phyloP scores from a whole-genome alignment of 2,113 vertebrate species.

The Casuarius casuarius region DNA sequence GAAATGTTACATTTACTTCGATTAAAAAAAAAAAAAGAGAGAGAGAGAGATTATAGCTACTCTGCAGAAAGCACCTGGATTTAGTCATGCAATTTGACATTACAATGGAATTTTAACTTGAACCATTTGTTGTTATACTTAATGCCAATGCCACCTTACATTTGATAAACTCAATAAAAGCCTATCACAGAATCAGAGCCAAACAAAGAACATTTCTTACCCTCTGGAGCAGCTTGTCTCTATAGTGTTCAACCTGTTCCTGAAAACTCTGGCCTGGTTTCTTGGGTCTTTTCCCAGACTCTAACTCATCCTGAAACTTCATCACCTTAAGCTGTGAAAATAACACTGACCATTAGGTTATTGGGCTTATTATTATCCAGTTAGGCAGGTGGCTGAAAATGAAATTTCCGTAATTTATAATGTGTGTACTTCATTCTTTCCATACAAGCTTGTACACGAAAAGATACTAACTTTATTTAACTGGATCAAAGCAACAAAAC shows the following conservation, averaged over 20 bases:
- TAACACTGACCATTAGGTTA: constrained; percentile 65
- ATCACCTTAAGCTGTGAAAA: constrained; percentile 94
- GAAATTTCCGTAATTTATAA: neutral
- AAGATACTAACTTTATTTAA: neutral
- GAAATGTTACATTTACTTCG: neutral
- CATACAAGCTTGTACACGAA: neutral
- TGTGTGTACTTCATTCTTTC: neutral
- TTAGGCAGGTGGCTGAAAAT: constrained; percentile 34
- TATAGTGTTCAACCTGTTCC: constrained; percentile 98
- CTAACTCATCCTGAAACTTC: constrained; percentile 99
- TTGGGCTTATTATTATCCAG: neutral
- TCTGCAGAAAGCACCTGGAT: neutral
- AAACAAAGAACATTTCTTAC: constrained; percentile 78
- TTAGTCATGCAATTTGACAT: neutral
- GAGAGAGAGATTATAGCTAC: neutral
- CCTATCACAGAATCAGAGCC: constrained; percentile 12
- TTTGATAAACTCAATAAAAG: neutral
- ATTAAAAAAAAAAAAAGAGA: neutral
- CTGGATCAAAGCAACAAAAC: constrained; percentile 10
- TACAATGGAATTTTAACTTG: neutral
- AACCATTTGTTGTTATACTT: neutral
- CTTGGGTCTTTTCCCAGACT: constrained; percentile 96
- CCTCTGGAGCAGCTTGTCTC: constrained; percentile 96
- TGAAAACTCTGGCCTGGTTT: constrained; percentile 95
- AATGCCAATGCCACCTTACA: constrained; percentile 1